Evolutionary conservation across 2,888 invertebrate genomes (phyloP).

Genomic region (Syrphus vitripennis): DNA sequence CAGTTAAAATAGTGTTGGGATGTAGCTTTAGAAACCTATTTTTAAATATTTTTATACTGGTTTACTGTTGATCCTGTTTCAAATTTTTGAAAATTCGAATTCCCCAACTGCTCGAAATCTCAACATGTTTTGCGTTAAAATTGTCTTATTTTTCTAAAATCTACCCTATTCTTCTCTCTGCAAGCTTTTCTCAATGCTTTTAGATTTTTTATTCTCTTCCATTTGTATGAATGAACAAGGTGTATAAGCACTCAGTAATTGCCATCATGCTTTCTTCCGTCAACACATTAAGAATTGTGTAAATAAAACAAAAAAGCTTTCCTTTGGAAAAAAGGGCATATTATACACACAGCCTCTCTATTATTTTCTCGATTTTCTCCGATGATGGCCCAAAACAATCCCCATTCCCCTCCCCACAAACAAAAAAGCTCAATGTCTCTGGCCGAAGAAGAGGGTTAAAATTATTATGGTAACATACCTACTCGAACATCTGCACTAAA

Average conservation of each 20-base stretch:
- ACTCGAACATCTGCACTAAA: slow-evolving; percentile 65
- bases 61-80: too few relatives aligned
- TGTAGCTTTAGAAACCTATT: too few relatives aligned
- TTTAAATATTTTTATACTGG: too few relatives aligned
- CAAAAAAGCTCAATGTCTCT: slow-evolving; percentile 41
- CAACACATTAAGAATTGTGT: slow-evolving; percentile 15
- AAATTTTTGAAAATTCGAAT: background rate
- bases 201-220: background rate
- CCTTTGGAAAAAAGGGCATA: background rate
- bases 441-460: slow-evolving; percentile 36
- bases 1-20: too few relatives aligned
- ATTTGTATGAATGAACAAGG: slow-evolving; percentile 16
- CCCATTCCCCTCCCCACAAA: background rate
- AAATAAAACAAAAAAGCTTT: slow-evolving; percentile 50
- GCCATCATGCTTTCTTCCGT: background rate
- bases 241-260: background rate
- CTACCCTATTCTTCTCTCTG: slow-evolving; percentile 14
- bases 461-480: slow-evolving; percentile 39
- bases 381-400: background rate
- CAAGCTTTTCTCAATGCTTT: slow-evolving; percentile 8
- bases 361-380: background rate
- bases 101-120: background rate
- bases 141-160: background rate
- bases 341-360: background rate
- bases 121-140: background rate